A percentile compares a stretch with the other conserved stretches of the same genome.
Evolutionary conservation across 2,797 vertebrate species (phyloP).

Genomic region (Oceanodroma leucorhoa): DNA sequence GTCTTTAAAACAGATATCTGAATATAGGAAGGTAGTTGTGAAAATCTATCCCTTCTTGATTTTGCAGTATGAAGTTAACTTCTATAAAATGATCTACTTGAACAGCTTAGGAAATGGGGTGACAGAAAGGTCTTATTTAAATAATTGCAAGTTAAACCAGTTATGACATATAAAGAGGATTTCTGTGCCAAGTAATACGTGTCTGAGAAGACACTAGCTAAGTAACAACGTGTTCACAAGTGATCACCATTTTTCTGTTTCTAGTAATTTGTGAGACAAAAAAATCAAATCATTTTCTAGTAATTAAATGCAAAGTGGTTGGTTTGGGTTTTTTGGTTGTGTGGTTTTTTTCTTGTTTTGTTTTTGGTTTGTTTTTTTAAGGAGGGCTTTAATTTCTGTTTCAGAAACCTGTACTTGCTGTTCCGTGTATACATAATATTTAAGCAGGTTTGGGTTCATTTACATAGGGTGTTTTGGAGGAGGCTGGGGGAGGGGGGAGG

Average conservation of each 20-base stretch:
- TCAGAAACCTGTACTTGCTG: not conserved
- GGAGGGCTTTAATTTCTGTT: not conserved
- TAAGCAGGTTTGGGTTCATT: not conserved
- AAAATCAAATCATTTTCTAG: not conserved
- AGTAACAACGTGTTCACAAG: not conserved
- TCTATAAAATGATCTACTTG: not conserved
- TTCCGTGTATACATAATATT: not conserved
- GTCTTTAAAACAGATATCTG: not conserved
- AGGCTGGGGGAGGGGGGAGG: too few relatives aligned
- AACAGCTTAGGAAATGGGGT: not conserved
- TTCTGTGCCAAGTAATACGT: not conserved
- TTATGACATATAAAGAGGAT: not conserved
- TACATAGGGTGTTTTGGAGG: not conserved
- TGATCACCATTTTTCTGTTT: not conserved
- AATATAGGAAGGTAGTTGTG: rapidly evolving
- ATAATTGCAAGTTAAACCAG: not conserved
- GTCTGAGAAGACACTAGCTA: not conserved
- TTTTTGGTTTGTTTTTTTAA: not conserved
- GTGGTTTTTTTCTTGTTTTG: too few relatives aligned
- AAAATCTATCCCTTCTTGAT: not conserved
- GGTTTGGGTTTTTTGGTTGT: not conserved
- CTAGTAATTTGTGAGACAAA: not conserved
- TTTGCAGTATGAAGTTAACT: not conserved
- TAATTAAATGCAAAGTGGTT: not conserved
- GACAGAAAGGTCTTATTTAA: not conserved